Evolutionary conservation across 2,888 invertebrate genomes (phyloP).

Genomic region (Protophormia terraenovae): DNA sequence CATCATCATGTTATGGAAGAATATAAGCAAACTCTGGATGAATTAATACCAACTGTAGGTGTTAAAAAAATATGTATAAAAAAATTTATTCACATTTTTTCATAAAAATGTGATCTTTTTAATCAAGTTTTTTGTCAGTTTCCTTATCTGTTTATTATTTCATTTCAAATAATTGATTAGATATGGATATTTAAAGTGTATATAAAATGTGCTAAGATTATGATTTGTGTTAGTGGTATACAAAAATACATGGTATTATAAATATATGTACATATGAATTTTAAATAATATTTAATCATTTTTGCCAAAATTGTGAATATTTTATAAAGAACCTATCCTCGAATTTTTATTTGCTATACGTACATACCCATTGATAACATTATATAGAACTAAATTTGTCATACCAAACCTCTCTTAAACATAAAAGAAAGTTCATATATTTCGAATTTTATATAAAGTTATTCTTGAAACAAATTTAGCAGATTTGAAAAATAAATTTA

Average conservation of each 20-base stretch:
- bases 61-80: background rate
- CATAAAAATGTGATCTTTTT: background rate
- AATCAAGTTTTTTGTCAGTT: background rate
- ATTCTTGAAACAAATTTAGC: no score
- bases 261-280: no score
- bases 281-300: background rate
- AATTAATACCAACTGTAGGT: conserved; percentile 78
- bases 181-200: background rate
- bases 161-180: conserved; percentile 9
- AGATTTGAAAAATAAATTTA: no score
- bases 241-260: no score
- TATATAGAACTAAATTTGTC: background rate
- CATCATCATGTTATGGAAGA: conserved; percentile 76
- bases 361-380: background rate
- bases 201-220: background rate
- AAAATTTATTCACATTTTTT: background rate
- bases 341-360: no score
- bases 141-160: background rate
- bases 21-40: conserved; percentile 76
- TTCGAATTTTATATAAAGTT: no score
- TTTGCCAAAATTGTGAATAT: background rate
- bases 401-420: no score
- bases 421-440: no score
- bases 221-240: no score
- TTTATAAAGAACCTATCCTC: background rate